Evolutionary conservation across 92 coral and sea anemone species (phyloP).

Genomic region (Plumapathes pennacea): DNA sequence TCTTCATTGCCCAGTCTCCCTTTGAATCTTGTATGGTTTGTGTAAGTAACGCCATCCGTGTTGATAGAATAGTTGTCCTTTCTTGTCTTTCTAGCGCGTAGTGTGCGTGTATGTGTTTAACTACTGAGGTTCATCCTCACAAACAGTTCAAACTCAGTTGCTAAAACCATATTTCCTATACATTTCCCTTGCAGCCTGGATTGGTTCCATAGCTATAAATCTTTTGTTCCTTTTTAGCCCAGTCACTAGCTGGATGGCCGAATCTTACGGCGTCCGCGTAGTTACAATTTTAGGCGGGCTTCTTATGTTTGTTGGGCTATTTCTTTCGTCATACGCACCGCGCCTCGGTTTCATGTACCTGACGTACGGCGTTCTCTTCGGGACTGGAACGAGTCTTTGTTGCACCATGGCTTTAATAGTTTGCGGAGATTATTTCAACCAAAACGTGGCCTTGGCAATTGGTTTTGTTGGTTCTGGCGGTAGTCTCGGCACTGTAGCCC

Average conservation of each 20-base stretch:
- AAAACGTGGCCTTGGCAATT: conserved; percentile 85
- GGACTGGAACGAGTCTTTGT: conserved; percentile 87
- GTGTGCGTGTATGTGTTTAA: no score
- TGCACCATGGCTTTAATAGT: conserved; percentile 87
- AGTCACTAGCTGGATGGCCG: conserved; percentile 82
- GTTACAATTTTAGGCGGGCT: conserved; percentile 88
- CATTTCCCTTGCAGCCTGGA: conserved; percentile 75
- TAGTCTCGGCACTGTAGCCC: conserved; percentile 79
- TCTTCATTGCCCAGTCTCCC: no score
- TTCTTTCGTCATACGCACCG: conserved; percentile 78
- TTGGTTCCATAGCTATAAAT: conserved; percentile 89
- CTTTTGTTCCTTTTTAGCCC: conserved; percentile 94
- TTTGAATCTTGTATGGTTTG: no score
- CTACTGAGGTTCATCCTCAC: neutral
- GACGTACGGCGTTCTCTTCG: conserved; percentile 85
- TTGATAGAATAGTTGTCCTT: no score
- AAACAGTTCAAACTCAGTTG: neutral
- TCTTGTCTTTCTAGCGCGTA: no score
- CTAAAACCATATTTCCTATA: neutral
- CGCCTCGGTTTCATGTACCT: conserved; percentile 68
- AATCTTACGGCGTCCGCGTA: conserved; percentile 77
- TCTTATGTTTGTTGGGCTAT: conserved; percentile 76
- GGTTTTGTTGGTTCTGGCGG: conserved; percentile 96
- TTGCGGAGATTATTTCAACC: conserved; percentile 81
- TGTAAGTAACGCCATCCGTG: no score